phyloP scores from a whole-genome alignment of 2,888 invertebrate species.

The Autographa gamma region DNA sequence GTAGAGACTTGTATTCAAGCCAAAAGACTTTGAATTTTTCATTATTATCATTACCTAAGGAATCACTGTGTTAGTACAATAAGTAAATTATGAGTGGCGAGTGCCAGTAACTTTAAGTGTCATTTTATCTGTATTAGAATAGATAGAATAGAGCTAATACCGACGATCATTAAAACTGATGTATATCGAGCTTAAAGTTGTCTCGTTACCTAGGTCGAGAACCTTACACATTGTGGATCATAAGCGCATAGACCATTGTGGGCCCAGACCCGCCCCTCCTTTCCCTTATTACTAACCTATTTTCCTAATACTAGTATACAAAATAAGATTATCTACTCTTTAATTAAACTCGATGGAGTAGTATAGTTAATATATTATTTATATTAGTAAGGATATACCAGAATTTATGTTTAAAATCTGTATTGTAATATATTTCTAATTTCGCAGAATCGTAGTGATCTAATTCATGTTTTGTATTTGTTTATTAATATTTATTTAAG shows the following conservation, averaged over 20 bases:
- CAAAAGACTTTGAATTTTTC: slow-evolving; percentile 37
- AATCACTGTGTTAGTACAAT: slow-evolving; percentile 63
- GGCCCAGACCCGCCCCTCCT: slow-evolving; percentile 22
- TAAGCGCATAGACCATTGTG: slow-evolving; percentile 23
- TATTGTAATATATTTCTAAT: slow-evolving; percentile 35
- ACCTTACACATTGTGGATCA: slow-evolving; percentile 21
- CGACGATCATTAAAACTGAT: slow-evolving; percentile 34
- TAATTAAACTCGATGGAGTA: slow-evolving; percentile 30
- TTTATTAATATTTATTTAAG: slow-evolving; percentile 32
- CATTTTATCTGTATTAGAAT: slow-evolving; percentile 35
- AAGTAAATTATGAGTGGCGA: slow-evolving; percentile 58
- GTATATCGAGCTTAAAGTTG: slow-evolving; percentile 54
- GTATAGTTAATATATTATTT: slow-evolving; percentile 28
- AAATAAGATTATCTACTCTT: slow-evolving; percentile 16
- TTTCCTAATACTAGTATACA: slow-evolving; percentile 16
- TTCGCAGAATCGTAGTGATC: slow-evolving; percentile 32
- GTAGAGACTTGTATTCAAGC: slow-evolving; percentile 38
- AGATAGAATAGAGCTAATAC: slow-evolving; percentile 17
- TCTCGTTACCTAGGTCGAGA: slow-evolving; percentile 36
- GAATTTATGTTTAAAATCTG: slow-evolving; percentile 36
- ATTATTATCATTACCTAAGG: slow-evolving; percentile 37
- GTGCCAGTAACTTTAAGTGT: slow-evolving; percentile 54
- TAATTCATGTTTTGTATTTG: slow-evolving; percentile 21
- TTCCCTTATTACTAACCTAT: slow-evolving; percentile 21
- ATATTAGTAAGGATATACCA: slow-evolving; percentile 25